Conservation (phyloP, 2,797 vertebrate genomes). For the Alca torda region DNA sequence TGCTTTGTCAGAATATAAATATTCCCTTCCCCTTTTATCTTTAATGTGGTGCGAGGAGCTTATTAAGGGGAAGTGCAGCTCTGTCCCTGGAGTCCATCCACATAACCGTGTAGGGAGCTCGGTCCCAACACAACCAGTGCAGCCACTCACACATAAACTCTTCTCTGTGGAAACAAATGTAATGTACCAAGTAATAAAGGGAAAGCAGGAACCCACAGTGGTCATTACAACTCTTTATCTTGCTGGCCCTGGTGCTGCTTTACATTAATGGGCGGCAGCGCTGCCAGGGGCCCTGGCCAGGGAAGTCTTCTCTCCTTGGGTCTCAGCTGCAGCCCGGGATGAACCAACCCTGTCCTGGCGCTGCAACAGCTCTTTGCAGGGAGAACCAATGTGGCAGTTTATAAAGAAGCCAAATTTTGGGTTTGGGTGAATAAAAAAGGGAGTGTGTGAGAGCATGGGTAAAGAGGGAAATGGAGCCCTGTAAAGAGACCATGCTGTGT, state of each 20-base stretch:
- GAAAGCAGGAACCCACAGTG: conserved; percentile 49
- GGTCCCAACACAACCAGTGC: conserved; percentile 18
- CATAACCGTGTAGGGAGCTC: conserved; percentile 53
- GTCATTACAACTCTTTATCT: conserved; percentile 62
- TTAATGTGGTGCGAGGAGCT: conserved; percentile 78
- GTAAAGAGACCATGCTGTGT: background rate
- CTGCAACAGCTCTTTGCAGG: background rate
- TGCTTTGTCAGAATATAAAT: conserved; percentile 86
- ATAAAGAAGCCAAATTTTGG: background rate
- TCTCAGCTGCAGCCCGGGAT: background rate
- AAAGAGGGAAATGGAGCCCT: background rate
- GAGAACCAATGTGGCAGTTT: background rate
- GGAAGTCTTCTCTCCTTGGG: background rate
- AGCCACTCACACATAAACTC: conserved; percentile 56
- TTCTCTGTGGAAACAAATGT: conserved; percentile 62
- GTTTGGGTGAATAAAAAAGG: background rate
- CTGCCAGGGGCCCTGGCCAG: background rate
- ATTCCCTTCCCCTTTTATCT: conserved; percentile 83
- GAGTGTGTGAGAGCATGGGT: background rate
- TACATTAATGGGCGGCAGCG: background rate
- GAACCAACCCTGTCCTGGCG: background rate
- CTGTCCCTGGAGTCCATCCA: conserved; percentile 73
- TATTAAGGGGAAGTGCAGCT: conserved; percentile 77
- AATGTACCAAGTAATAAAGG: conserved; percentile 42
- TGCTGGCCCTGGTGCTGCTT: conserved; percentile 39